Base-by-base conservation (phyloP, 2,888 invertebrate species). In the Ommatoiulus sabulosus region DNA sequence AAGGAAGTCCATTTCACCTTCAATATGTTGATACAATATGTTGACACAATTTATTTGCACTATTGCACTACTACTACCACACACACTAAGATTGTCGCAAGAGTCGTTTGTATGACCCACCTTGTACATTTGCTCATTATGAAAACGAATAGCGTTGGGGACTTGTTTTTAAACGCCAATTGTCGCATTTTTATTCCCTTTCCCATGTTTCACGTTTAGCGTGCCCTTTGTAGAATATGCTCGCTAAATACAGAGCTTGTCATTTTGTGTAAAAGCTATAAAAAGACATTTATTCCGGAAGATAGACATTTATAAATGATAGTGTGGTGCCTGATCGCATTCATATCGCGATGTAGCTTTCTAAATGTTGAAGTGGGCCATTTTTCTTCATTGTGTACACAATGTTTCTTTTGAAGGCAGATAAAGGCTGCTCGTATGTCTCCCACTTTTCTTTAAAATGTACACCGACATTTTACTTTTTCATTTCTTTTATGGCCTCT, bases 291-390 rank as follows among this genome's bases (percentile, higher is more conserved):
- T 63, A 63, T 63, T 20, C 63, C 63, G 63, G 63, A 63, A 63
- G 63, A n/a, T 63, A 63, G 63, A 63, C 63, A 63, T 63, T 20
- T 63, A 63, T 63, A 63, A 63, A 63, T 63, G 63, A 63, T 63
- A 63, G 63, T 63, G 63, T 63, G 63, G 63, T 63, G 20, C 20
- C 63, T 63, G 63, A 63, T 63, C 63, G 63, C n/a, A 1, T 20
- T 63, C 63, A 63, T 63, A 63, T 63, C 63, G 63, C 63, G 63
- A 63, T 63, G 63, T n/a, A 20, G 63, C 63, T 63, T 63, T 63
- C 63, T 63, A 20, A 63, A 63, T 20, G 63, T 20, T 63, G 63
- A 63, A 63, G 63, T 7, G 63, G 63, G 63, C 63, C 20, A 63
- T 63, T 63, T 63, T 63, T 63, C 63, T 63, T 63, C 63, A 63